Percentiles rank a stretch among this genome's conserved stretches.
Evolutionary conservation across 2,888 invertebrate genomes (phyloP).

Genomic region (Odontomyia ornata): DNA sequence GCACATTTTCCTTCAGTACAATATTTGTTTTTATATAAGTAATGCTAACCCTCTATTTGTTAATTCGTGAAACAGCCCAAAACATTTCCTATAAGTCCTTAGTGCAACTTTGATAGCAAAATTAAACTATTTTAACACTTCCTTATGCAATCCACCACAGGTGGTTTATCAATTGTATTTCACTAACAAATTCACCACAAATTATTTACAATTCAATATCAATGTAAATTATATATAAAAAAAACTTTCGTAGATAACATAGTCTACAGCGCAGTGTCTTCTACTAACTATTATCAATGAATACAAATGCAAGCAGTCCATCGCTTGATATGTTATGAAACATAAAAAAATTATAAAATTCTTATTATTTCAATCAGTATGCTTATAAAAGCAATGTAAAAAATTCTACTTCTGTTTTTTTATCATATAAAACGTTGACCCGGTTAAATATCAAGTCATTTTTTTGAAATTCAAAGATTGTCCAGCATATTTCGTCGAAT

Average conservation of each 20-base stretch:
- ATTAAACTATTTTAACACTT: too few relatives aligned
- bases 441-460: background rate
- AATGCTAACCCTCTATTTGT: too few relatives aligned
- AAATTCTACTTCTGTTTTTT: background rate
- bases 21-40: too few relatives aligned
- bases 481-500: too few relatives aligned
- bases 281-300: background rate
- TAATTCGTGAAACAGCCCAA: too few relatives aligned
- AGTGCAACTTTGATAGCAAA: too few relatives aligned
- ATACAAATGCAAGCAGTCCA: slow-evolving; percentile 4
- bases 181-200: slow-evolving; percentile 2
- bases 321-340: slow-evolving; percentile 10
- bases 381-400: slow-evolving; percentile 17
- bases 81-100: too few relatives aligned
- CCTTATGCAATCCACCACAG: slow-evolving; percentile 4
- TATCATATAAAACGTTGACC: background rate
- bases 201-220: slow-evolving; percentile 3
- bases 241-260: slow-evolving; percentile 17
- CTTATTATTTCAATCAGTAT: background rate
- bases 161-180: background rate
- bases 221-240: too few relatives aligned
- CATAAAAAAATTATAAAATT: background rate
- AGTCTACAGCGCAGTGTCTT: slow-evolving; percentile 24
- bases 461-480: too few relatives aligned
- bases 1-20: too few relatives aligned